Conservation (phyloP, 2,797 vertebrate genomes). For the Myripristis murdjan region DNA sequence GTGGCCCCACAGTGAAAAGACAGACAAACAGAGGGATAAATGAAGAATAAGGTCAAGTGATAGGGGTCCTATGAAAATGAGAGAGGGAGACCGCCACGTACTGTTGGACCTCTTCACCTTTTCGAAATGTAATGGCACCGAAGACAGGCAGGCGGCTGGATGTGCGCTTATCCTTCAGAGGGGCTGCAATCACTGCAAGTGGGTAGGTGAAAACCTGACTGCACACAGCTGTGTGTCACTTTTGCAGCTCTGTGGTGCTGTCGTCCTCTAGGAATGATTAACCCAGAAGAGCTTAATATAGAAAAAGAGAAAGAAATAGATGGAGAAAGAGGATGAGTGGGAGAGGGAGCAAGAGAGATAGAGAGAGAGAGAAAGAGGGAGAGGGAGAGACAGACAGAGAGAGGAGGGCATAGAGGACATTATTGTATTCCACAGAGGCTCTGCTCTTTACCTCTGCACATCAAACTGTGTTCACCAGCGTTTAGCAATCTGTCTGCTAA, state of each 20-base stretch:
- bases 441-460: slow-evolving; percentile 79
- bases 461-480: slow-evolving; percentile 71
- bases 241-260: slow-evolving; percentile 64
- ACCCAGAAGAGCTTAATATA: slow-evolving; percentile 87
- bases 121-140: slow-evolving; percentile 25
- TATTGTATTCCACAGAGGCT: slow-evolving; percentile 75
- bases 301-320: slow-evolving; percentile 74
- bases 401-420: slow-evolving; percentile 72
- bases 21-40: slow-evolving; percentile 57
- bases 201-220: slow-evolving; percentile 57
- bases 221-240: slow-evolving; percentile 76
- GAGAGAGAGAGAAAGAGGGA: too few relatives aligned
- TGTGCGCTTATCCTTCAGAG: slow-evolving; percentile 63
- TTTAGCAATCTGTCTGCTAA: slow-evolving; percentile 86
- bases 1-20: slow-evolving; percentile 58
- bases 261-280: slow-evolving; percentile 87
- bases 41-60: slow-evolving; percentile 71
- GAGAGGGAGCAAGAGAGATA: slow-evolving; percentile 43
- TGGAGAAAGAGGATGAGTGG: slow-evolving; percentile 65
- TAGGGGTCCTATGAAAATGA: slow-evolving; percentile 43
- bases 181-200: slow-evolving; percentile 65
- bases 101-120: slow-evolving; percentile 45
- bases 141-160: slow-evolving; percentile 38
- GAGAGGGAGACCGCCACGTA: slow-evolving; percentile 40
- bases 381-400: too few relatives aligned